Evolutionary conservation across 2,113 vertebrate species (phyloP).

Genomic region (Pseudolaguvia tuberculata): DNA sequence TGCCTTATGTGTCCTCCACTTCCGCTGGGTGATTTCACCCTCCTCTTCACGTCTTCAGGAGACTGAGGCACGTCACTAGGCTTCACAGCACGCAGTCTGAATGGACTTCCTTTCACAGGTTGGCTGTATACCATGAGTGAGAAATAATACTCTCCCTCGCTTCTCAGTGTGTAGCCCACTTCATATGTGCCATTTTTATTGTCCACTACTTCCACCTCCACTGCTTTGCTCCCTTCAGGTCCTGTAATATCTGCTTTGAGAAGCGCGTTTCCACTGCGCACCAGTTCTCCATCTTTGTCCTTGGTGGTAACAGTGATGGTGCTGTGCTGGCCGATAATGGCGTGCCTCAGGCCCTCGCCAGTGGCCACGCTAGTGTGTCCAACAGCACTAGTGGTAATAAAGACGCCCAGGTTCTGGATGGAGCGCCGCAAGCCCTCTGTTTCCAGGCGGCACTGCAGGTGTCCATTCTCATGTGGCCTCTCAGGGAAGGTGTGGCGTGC

Average conservation of each 20-base stretch:
- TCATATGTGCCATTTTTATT: constrained; percentile 95
- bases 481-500: constrained; percentile 83
- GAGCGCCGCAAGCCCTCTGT: constrained; percentile 86
- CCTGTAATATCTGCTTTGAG: constrained; percentile 75
- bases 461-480: constrained; percentile 85
- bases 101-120: constrained; percentile 84
- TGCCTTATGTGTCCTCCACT: constrained; percentile 84
- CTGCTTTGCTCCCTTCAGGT: constrained; percentile 62
- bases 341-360: constrained; percentile 87
- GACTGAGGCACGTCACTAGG: constrained; percentile 81
- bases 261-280: constrained; percentile 81
- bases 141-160: constrained; percentile 82
- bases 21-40: constrained; percentile 88
- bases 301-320: constrained; percentile 90
- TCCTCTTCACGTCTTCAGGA: constrained; percentile 87
- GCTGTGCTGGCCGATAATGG: constrained; percentile 80
- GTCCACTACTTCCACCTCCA: constrained; percentile 78
- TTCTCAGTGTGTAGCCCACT: constrained; percentile 79
- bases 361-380: constrained; percentile 88
- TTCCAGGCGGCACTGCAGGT: constrained; percentile 83
- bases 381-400: constrained; percentile 86
- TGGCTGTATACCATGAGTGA: constrained; percentile 83
- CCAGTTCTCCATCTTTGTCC: constrained; percentile 89
- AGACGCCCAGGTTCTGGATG: constrained; percentile 86
- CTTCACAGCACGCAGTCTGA: constrained; percentile 79